Base-by-base conservation (phyloP, 2,113 vertebrate genomes). In the Ifrita kowaldi region DNA sequence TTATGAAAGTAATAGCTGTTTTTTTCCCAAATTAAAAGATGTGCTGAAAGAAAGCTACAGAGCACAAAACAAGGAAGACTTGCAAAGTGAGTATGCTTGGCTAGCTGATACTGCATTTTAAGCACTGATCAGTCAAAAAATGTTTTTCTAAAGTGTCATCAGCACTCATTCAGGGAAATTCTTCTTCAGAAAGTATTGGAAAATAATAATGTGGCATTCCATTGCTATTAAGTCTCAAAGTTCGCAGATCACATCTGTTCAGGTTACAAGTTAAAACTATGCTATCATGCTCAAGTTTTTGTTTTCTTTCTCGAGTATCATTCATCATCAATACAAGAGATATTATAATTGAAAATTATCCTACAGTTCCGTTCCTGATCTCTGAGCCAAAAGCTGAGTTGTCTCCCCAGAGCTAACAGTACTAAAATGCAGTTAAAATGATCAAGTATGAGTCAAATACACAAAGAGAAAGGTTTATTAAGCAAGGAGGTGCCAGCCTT, bases 191-290 rank as follows among this genome's bases (percentile, higher is more conserved):
- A 67, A 56, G 18, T 70, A 78, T 59, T 81, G 73, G 76, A 95
- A 96, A 96, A 90, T 60, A 96, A 74, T 81, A 67, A 64, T 64
- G 52, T 27, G 55, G 13, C 84, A 95, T 97, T 96, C 87, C 77
- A 73, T 82, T 92, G 52, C 12, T 78, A 92, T 93, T 90, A 93
- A 82, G 39, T 82, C 83, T 90, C 88, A 37, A 63, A 88, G 76
- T 84, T 79, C 56, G 44, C 56, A 84, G 49, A 96, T 64, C 32
- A 30, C 92, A 92, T 89, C 80, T 97, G 80, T 75, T 94, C 86
- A 90, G 64, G 57, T 94, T 96, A 79, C 96, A 96, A 95, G 92
- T 94, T 88, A 94, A 93, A 96, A 96, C 95, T 62, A 52, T 56
- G 64, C 79, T 93, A 89, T 89, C 92, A 64, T 81, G 53, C 86